These are phyloP conservation scores for Umimayanthus kanabou DNA, from an alignment of 92 coral and sea anemone species.

Conservation along the genomic window DNA sequence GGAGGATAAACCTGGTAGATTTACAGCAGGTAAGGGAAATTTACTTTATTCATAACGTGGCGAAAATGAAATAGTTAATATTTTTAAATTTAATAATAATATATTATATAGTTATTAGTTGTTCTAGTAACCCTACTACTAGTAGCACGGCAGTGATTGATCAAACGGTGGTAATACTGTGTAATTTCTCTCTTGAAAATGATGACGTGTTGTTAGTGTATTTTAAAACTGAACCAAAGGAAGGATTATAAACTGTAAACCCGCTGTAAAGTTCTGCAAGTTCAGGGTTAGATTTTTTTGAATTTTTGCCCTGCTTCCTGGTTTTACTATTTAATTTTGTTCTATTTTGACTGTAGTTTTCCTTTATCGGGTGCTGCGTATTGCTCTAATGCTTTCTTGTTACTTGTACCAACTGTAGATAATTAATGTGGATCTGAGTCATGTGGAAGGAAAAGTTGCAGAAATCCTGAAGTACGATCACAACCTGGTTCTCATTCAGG, in stretches of 20 bases:
- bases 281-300: too few relatives aligned
- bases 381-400: background rate
- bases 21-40: constrained; percentile 81
- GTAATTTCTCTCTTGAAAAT: background rate
- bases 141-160: background rate
- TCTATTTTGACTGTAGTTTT: too few relatives aligned
- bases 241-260: too few relatives aligned
- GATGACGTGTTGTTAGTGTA: constrained; percentile 53
- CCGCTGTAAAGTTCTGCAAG: too few relatives aligned
- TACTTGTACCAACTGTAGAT: constrained; percentile 46
- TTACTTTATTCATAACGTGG: background rate
- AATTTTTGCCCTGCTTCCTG: too few relatives aligned
- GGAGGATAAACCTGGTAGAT: constrained; percentile 94
- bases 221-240: too few relatives aligned
- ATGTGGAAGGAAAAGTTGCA: constrained; percentile 86
- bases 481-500: constrained; percentile 83
- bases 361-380: background rate
- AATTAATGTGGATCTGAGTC: constrained; percentile 90
- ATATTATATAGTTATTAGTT: too few relatives aligned
- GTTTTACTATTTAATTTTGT: too few relatives aligned
- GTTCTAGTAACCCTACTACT: too few relatives aligned
- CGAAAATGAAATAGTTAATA: background rate
- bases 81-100: too few relatives aligned
- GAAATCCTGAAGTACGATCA: constrained; percentile 82
- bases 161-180: too few relatives aligned